phyloP scores from a whole-genome alignment of 2,113 vertebrate species.

The Syngnathus scovelli region DNA sequence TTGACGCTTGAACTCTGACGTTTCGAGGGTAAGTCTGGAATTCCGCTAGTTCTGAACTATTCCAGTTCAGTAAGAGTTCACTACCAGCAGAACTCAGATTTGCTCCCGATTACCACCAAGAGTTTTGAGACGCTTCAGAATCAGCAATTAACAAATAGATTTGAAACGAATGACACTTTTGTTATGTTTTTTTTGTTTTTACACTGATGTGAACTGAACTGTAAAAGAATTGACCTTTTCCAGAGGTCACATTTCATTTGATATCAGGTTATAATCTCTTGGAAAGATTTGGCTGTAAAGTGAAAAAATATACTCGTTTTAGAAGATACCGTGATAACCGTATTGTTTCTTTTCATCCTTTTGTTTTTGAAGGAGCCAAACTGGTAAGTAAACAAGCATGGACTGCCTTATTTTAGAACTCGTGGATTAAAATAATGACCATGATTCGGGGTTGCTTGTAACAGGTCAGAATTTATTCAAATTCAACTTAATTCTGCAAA shows the following conservation, averaged over 20 bases:
- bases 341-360: neutral
- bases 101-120: constrained; percentile 58
- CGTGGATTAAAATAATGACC: neutral
- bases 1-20: constrained; percentile 17
- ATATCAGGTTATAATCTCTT: constrained; percentile 29
- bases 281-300: neutral
- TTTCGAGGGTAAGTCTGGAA: constrained; percentile 72
- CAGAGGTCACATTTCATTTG: constrained; percentile 28
- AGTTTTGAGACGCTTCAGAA: neutral
- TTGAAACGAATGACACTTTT: neutral
- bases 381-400: neutral
- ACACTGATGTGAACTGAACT: constrained; percentile 40
- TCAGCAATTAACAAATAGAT: neutral
- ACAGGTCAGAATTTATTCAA: neutral
- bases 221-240: too few species aligned
- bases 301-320: neutral
- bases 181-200: neutral
- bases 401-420: neutral
- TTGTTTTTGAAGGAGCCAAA: neutral
- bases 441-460: neutral
- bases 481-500: neutral
- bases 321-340: neutral
- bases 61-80: constrained; percentile 74
- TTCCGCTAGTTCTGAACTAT: constrained; percentile 82
- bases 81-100: constrained; percentile 80